Base-by-base conservation (phyloP, 2,888 invertebrate species). In the Drosophila parthenogenetica region DNA sequence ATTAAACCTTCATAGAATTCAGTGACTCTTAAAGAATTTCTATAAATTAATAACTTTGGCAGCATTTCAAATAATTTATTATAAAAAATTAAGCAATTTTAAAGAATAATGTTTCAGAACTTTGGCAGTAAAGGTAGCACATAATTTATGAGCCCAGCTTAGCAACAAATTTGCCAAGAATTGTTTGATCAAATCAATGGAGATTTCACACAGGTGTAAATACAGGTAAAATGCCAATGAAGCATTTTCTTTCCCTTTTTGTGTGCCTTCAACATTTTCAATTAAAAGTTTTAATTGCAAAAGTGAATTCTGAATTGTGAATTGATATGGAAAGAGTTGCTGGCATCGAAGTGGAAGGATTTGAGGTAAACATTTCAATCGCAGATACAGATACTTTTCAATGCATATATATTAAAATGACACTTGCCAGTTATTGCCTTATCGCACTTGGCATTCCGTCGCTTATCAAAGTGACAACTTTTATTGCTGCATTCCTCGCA, bases 211-310 rank as follows among this genome's bases (percentile, higher is more conserved):
- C 42, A 35, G 13, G 13, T 11, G 35, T 11, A 35, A 35, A 35
- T 35, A 53, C 46, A 39, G 45, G 11, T 46, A 48, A 59, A 32
- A 32, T 22, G 61, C 63, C 63, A 40, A 17, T 40, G 17, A 57
- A 63, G 8, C 35, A 29, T 19, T 17, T 22, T 49, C 54, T 48
- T n/a, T 8, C 5, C 29, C 35, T 60, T 46, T 37, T 45, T 49
- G 32, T 42, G 7, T 40, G 58, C 64, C 54, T 67, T 60, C 69
- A 58, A 69, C 61, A 70, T 67, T 81, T 81, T 83, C 81, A 86
- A 81, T 81, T 81, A 81, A 81, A 81, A 81, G 22, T 81, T 81
- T 81, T 83, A 87, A 81, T 87, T 86, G 72, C 69, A 49, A 70
- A 57, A 40, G 35, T 35, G 35, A 35, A 35, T 35, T 13, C 13